Conservation (phyloP, 2,113 vertebrate species). For the Limanda limanda region DNA sequence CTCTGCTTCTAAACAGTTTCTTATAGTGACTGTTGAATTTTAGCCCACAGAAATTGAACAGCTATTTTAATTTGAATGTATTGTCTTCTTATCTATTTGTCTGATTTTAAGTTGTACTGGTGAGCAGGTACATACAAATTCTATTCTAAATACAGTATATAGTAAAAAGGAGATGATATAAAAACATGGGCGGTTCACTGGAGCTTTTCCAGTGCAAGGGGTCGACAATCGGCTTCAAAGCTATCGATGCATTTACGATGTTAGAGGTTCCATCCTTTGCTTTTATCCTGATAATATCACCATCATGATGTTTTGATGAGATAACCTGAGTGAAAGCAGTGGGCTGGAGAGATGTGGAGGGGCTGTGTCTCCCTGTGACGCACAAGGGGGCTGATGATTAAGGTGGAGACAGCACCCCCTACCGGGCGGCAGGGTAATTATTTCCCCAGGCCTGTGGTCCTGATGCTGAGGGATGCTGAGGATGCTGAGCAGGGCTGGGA, state of each 20-base stretch:
- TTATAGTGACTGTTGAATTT: too few relatives aligned
- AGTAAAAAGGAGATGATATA: not conserved
- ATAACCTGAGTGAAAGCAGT: constrained; percentile 26
- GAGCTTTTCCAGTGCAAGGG: not conserved
- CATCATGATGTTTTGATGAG: constrained; percentile 46
- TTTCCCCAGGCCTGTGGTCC: constrained; percentile 70
- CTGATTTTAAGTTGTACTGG: too few relatives aligned
- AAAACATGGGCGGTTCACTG: not conserved
- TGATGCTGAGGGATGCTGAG: constrained; percentile 80
- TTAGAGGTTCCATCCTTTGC: constrained; percentile 2
- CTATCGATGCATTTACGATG: constrained; percentile 17
- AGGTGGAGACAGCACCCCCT: constrained; percentile 70
- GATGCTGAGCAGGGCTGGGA: constrained; percentile 49
- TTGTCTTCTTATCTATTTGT: too few relatives aligned
- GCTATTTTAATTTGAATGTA: too few relatives aligned
- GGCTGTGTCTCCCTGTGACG: too few relatives aligned
- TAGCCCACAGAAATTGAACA: too few relatives aligned
- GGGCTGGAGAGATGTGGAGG: not conserved
- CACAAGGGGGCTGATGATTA: not conserved
- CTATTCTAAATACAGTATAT: too few relatives aligned
- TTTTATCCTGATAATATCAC: constrained; percentile 27
- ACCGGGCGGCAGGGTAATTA: constrained; percentile 25
- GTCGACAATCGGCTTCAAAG: not conserved
- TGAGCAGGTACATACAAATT: too few relatives aligned
- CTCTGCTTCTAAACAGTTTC: too few relatives aligned